A percentile compares a stretch with the other conserved stretches of the same genome.
Evolutionary conservation across 2,113 vertebrate genomes (phyloP).

Genomic region (Morone saxatilis): DNA sequence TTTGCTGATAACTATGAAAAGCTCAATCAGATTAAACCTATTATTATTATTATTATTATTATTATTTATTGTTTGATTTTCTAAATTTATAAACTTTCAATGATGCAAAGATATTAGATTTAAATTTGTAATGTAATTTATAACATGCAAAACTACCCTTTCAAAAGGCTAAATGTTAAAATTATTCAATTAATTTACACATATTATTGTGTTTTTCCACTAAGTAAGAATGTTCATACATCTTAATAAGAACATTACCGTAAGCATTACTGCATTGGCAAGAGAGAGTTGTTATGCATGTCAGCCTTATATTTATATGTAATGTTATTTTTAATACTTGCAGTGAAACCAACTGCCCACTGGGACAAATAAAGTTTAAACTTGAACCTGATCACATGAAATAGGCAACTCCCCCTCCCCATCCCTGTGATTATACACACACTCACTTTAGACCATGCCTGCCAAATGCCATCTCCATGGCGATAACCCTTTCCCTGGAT

Average conservation of each 20-base stretch:
- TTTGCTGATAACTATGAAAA: not conserved
- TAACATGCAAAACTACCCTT: not conserved
- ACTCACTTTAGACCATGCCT: slow-evolving; percentile 61
- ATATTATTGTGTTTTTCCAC: too few relatives aligned
- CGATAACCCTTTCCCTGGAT: slow-evolving; percentile 83
- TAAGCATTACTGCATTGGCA: not conserved
- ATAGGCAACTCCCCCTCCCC: not conserved
- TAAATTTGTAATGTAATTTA: not conserved
- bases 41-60: not conserved
- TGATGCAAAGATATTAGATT: not conserved
- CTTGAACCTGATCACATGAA: slow-evolving; percentile 44
- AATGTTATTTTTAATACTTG: slow-evolving; percentile 36
- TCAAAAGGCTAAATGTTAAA: not conserved
- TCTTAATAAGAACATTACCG: not conserved
- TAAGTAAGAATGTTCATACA: too few relatives aligned
- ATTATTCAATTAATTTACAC: not conserved
- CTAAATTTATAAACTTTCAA: not conserved
- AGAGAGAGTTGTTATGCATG: not conserved
- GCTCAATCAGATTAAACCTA: not conserved
- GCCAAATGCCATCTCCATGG: slow-evolving; percentile 83
- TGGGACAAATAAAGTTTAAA: slow-evolving; percentile 48
- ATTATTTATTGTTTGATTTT: too few relatives aligned
- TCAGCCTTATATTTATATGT: slow-evolving; percentile 15
- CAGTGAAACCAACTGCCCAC: slow-evolving; percentile 30
- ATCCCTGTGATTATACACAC: slow-evolving; percentile 38